Evolutionary conservation across 2,113 vertebrate species (phyloP).

Genomic region (Vombatus ursinus): DNA sequence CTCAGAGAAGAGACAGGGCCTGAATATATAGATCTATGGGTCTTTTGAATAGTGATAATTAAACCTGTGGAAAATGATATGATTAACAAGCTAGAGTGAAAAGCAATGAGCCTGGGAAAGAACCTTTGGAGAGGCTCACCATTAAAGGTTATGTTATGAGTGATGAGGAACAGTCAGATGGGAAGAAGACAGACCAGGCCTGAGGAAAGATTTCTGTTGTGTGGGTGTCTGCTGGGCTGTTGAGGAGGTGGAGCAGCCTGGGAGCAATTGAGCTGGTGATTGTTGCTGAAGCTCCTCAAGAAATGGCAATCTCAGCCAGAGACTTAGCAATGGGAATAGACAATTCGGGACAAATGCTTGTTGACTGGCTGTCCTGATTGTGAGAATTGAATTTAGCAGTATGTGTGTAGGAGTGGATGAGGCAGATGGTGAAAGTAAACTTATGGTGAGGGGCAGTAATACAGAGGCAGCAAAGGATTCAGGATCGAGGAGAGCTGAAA

Average conservation of each 20-base stretch:
- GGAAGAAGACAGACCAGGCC: neutral
- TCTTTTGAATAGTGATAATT: neutral
- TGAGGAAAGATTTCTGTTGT: neutral
- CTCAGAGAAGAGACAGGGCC: neutral
- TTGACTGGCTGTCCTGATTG: neutral
- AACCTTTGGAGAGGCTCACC: neutral
- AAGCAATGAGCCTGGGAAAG: neutral
- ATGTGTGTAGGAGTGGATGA: neutral
- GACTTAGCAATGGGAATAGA: neutral
- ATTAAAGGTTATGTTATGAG: neutral
- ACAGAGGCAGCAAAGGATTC: too few species aligned
- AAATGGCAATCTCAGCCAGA: neutral
- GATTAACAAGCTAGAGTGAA: neutral
- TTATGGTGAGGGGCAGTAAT: too few species aligned
- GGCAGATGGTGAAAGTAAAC: neutral
- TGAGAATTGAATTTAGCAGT: neutral
- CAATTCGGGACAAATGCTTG: neutral
- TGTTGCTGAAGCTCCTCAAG: neutral
- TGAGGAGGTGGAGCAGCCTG: neutral
- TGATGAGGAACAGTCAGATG: neutral
- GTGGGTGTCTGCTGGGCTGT: neutral
- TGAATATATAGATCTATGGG: neutral
- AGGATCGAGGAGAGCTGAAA: neutral
- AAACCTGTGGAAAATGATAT: neutral
- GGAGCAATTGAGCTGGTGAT: neutral